These are phyloP conservation scores for Hydrolagus colliei DNA, from an alignment of 2,797 vertebrate species.

Conservation along the genomic window DNA sequence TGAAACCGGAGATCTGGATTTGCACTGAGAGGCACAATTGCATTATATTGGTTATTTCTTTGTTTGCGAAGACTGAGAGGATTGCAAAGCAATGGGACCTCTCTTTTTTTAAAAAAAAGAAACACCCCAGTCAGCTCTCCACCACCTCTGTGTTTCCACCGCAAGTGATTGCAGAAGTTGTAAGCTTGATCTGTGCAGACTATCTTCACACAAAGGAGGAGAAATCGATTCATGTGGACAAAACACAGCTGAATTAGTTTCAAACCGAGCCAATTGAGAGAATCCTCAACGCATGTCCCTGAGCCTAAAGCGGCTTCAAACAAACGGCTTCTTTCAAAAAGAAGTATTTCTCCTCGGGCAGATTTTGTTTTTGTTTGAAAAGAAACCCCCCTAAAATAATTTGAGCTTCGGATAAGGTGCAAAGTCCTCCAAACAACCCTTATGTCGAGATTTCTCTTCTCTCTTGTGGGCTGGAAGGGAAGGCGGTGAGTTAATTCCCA, in stretches of 20 bases:
- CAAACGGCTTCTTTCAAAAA: background rate
- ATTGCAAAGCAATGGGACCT: background rate
- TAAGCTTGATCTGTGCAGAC: background rate
- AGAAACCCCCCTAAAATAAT: constrained; percentile 1
- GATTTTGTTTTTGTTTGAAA: background rate
- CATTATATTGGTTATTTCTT: background rate
- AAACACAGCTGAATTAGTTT: constrained; percentile 8
- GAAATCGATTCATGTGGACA: background rate
- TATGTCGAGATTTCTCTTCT: constrained; percentile 18
- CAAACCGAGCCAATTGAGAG: constrained; percentile 4
- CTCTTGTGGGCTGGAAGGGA: constrained; percentile 2
- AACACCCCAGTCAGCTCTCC: background rate
- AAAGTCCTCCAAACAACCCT: constrained; percentile 10
- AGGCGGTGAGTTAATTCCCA: constrained; percentile 25
- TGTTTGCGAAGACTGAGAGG: background rate
- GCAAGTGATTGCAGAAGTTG: background rate
- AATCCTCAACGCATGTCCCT: constrained; percentile 21
- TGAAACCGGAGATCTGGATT: too few species aligned
- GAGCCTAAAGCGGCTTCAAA: constrained; percentile 16
- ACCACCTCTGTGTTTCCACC: background rate
- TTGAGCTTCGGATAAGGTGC: constrained; percentile 5
- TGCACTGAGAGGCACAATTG: too few species aligned
- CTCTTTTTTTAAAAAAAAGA: background rate
- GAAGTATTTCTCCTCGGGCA: constrained; percentile 16
- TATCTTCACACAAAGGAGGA: constrained; percentile 14